A percentile compares a stretch with the other conserved stretches of the same genome.
Conservation (phyloP, 2,888 invertebrate genomes). For the Tanypteryx hageni region DNA sequence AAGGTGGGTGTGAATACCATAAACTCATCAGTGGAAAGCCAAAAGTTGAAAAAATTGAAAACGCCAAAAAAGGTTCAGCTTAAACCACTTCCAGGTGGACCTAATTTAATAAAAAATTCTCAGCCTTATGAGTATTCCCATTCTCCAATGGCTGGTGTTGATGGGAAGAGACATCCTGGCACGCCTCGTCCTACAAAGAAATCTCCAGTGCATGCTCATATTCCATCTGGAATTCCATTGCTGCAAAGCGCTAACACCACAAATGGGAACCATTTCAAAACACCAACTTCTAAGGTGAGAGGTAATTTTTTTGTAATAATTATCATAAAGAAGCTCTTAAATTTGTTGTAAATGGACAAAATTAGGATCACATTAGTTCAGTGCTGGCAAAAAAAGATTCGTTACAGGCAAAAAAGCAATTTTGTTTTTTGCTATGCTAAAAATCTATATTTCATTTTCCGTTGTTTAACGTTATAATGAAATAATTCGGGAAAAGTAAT, state of each 20-base stretch:
- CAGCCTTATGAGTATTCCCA: no score
- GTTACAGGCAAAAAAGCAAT: no score
- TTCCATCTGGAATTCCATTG: not conserved
- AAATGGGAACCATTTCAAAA: constrained; percentile 1
- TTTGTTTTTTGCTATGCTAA: no score
- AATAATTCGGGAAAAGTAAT: no score
- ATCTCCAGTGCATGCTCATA: constrained; percentile 2
- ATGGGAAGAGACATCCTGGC: not conserved
- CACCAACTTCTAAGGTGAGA: constrained; percentile 41
- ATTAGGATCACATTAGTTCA: no score
- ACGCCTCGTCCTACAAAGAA: not conserved
- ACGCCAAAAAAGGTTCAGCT: not conserved
- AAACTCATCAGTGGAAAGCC: no score
- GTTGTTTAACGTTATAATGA: no score
- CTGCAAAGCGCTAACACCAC: not conserved
- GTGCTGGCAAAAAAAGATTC: no score
- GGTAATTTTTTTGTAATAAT: not conserved
- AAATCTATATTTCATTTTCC: no score
- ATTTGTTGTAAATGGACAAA: no score
- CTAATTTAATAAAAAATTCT: not conserved
- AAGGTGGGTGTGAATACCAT: no score
- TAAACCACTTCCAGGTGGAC: not conserved
- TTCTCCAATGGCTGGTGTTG: not conserved
- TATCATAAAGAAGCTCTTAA: not conserved
- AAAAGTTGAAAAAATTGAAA: not conserved